A percentile compares a stretch with the other conserved stretches of the same genome.
phyloP scores from a whole-genome alignment of 2,888 invertebrate genomes.

The Caenorhabditis afra region DNA sequence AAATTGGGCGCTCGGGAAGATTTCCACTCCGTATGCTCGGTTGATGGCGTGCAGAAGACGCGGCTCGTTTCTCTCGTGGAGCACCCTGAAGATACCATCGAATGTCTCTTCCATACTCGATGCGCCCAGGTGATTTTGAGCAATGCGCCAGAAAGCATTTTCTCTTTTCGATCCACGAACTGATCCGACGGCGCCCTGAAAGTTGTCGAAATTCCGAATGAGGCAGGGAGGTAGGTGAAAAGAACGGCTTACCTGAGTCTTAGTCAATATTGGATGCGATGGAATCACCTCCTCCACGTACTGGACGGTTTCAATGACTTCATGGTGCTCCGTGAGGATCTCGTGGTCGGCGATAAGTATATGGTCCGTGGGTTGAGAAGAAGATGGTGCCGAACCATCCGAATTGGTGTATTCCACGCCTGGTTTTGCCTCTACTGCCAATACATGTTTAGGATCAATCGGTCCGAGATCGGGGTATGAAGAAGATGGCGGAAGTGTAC shows the following conservation, averaged over 20 bases:
- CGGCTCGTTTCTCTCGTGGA: slow-evolving; percentile 62
- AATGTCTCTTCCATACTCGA: slow-evolving; percentile 59
- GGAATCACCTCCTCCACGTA: no score
- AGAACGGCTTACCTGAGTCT: slow-evolving; percentile 6
- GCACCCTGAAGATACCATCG: slow-evolving; percentile 62
- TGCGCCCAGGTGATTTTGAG: slow-evolving; percentile 45
- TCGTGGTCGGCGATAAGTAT: no score
- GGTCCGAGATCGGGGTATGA: no score
- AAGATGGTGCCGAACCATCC: no score
- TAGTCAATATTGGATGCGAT: slow-evolving; percentile 3
- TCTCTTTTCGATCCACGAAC: slow-evolving; percentile 41
- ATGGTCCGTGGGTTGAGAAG: no score
- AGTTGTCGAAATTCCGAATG: neutral
- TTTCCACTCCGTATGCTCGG: slow-evolving; percentile 41
- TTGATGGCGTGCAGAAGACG: slow-evolving; percentile 61
- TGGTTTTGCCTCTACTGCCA: no score
- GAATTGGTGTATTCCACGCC: no score
- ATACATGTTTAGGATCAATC: no score
- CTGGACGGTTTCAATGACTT: no score
- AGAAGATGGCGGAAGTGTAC: no score
- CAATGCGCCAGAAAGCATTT: slow-evolving; percentile 60
- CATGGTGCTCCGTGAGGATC: no score
- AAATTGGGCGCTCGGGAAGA: neutral
- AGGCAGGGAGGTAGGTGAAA: neutral
- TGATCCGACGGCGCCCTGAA: slow-evolving; percentile 20